Conservation (phyloP, 2,113 vertebrate species). For the Dasypus novemcinctus region DNA sequence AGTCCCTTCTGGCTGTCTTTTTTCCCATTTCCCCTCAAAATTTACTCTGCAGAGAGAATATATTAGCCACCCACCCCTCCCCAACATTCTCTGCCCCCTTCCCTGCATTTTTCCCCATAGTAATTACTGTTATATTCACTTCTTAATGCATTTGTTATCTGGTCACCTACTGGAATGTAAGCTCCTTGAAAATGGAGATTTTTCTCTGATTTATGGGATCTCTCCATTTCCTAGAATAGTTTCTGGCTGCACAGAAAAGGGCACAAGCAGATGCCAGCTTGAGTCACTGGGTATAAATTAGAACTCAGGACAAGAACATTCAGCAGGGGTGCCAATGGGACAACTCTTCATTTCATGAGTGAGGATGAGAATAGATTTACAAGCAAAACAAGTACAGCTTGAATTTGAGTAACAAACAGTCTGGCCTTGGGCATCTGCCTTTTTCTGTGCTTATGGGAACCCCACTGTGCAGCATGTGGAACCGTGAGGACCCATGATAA, state of each 20-base stretch:
- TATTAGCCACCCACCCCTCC: background rate
- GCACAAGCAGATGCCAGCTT: background rate
- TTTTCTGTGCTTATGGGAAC: background rate
- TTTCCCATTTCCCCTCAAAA: background rate
- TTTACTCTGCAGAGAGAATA: background rate
- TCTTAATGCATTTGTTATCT: background rate
- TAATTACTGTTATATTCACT: background rate
- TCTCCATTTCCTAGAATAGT: background rate
- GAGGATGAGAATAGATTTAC: background rate
- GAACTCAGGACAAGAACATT: background rate
- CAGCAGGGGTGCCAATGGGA: background rate
- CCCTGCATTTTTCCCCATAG: background rate
- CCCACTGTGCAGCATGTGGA: background rate
- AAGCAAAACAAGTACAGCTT: background rate
- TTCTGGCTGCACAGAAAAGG: background rate
- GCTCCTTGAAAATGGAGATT: background rate
- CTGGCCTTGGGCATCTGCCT: background rate
- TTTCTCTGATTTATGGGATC: background rate
- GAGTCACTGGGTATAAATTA: background rate
- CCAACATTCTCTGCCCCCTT: too few species aligned
- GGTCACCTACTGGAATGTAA: background rate
- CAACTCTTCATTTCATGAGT: background rate
- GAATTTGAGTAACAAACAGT: background rate
- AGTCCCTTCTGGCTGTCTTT: background rate
- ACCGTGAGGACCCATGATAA: background rate